phyloP scores from a whole-genome alignment of 2,113 vertebrate genomes.

The Macaca mulatta region DNA sequence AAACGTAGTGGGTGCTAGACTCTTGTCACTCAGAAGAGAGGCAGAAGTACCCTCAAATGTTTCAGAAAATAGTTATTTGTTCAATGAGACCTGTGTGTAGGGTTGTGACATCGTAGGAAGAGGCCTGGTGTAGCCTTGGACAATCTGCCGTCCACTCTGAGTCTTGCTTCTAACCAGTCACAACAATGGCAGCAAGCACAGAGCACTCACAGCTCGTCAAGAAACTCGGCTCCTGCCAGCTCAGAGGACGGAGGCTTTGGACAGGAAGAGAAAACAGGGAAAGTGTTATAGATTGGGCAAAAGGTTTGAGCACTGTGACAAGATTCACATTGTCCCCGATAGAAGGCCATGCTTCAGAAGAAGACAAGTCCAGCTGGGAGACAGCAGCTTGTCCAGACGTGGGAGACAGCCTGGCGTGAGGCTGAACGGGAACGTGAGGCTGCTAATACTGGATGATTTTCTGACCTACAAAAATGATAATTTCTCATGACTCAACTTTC shows the following conservation, averaged over 20 bases:
- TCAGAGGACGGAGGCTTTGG: not conserved
- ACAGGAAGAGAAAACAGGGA: too few relatives aligned
- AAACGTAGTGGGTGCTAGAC: not conserved
- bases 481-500: not conserved
- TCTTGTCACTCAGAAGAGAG: not conserved
- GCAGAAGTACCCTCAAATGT: not conserved
- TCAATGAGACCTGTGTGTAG: not conserved
- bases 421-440: too few relatives aligned
- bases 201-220: too few relatives aligned
- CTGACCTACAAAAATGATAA: not conserved
- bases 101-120: not conserved
- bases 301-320: not conserved
- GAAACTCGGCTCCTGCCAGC: not conserved
- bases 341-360: not conserved
- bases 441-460: not conserved
- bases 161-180: not conserved
- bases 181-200: fast-evolving
- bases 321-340: not conserved
- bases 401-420: too few relatives aligned
- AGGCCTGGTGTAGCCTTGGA: not conserved
- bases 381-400: not conserved
- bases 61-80: not conserved
- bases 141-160: too few relatives aligned
- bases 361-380: too few relatives aligned
- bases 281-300: not conserved